Evolutionary conservation across 2,888 invertebrate species (phyloP).

Genomic region (Calephelis perditalis): DNA sequence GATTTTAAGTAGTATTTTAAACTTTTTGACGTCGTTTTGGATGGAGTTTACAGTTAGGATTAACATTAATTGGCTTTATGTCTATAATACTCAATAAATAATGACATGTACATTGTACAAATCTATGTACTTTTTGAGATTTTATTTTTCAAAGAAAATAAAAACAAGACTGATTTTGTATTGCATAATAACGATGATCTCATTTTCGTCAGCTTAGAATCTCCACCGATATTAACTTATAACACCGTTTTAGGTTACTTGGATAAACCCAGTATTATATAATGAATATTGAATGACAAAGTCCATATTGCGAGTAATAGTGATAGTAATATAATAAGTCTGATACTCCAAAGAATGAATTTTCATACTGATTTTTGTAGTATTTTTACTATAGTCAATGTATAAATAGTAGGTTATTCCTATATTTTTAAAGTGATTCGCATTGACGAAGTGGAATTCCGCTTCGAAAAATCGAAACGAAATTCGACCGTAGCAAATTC

Average conservation of each 20-base stretch:
- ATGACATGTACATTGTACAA: constrained; percentile 1
- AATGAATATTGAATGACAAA: constrained; percentile 27
- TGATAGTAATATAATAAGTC: constrained; percentile 47
- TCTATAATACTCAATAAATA: neutral
- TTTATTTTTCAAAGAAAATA: constrained; percentile 1
- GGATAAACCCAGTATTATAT: constrained; percentile 13
- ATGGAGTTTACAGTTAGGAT: constrained; percentile 4
- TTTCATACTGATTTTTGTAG: constrained; percentile 33
- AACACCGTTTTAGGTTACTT: neutral
- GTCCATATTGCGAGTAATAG: constrained; percentile 34
- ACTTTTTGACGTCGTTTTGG: constrained; percentile 9
- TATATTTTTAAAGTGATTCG: no score
- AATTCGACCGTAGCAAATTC: no score
- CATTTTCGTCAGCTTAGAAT: neutral
- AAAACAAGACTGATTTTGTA: constrained; percentile 10
- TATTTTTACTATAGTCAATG: constrained; percentile 20
- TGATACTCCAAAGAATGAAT: constrained; percentile 50
- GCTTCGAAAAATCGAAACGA: no score
- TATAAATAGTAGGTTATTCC: no score
- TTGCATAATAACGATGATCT: constrained; percentile 4
- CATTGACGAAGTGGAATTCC: no score
- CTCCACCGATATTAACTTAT: constrained; percentile 4
- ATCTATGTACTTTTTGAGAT: neutral
- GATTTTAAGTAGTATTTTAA: constrained; percentile 10
- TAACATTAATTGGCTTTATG: neutral